phyloP scores from a whole-genome alignment of 2,113 vertebrate genomes.

The Thunnus thynnus region DNA sequence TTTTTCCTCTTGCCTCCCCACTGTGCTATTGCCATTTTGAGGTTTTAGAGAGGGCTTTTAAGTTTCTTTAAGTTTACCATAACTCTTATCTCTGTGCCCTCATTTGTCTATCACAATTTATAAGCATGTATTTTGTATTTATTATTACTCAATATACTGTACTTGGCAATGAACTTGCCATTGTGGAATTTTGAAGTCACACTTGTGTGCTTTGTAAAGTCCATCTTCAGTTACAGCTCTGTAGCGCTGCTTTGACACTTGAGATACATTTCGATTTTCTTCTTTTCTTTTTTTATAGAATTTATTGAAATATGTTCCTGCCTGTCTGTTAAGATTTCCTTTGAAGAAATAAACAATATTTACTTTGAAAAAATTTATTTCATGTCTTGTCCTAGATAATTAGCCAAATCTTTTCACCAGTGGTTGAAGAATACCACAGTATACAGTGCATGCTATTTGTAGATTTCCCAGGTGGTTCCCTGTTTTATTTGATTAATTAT shows the following conservation, averaged over 20 bases:
- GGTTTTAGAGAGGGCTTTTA: not conserved
- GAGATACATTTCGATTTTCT: constrained; percentile 9
- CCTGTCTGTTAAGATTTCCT: constrained; percentile 11
- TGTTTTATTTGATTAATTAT: constrained; percentile 45
- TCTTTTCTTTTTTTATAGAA: not conserved
- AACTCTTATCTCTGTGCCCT: not conserved
- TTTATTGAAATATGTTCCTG: constrained; percentile 15
- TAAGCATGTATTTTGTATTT: not conserved
- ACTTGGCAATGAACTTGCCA: not conserved
- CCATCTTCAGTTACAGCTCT: not conserved
- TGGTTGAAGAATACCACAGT: constrained; percentile 37
- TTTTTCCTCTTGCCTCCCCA: not conserved
- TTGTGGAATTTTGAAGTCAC: not conserved
- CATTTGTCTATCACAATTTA: not conserved
- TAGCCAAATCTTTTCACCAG: constrained; percentile 24
- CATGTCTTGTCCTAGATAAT: constrained; percentile 33
- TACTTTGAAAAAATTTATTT: constrained; percentile 20
- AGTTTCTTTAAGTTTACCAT: not conserved
- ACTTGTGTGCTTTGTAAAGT: not conserved
- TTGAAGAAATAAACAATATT: constrained; percentile 27
- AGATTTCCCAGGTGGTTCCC: constrained; percentile 51
- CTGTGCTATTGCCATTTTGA: not conserved
- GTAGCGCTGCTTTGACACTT: not conserved
- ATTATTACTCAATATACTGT: too few relatives aligned
- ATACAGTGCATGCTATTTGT: constrained; percentile 40